Evolutionary conservation across 30 jellyfish, hydroid and myxozoan species (phyloP).

Genomic region (Aurelia sp.): DNA sequence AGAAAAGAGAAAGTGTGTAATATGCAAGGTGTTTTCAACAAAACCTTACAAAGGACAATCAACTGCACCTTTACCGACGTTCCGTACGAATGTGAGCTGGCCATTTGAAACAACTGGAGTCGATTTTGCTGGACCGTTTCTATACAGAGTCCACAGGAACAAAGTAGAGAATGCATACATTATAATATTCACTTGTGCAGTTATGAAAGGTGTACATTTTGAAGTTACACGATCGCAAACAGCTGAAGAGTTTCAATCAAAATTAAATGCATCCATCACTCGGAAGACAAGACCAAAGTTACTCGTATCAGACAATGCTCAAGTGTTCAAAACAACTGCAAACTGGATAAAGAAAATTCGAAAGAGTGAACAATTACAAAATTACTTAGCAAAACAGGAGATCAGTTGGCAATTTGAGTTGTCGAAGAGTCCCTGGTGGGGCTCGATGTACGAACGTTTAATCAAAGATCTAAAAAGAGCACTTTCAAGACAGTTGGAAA

Average conservation of each 20-base stretch:
- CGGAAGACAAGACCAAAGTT: conserved; percentile 22
- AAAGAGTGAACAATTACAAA: not conserved
- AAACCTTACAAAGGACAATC: not conserved
- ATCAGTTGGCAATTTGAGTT: conserved; percentile 5
- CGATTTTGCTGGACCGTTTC: conserved; percentile 51
- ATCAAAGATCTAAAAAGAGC: conserved; percentile 20
- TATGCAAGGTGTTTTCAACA: conserved; percentile 56
- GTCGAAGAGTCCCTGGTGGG: conserved; percentile 42
- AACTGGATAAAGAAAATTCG: conserved; percentile 13
- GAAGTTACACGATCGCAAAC: conserved; percentile 35
- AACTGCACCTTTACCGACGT: conserved; percentile 38
- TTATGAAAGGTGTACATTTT: not conserved
- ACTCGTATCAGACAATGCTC: conserved; percentile 20
- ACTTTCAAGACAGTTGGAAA: conserved; percentile 46
- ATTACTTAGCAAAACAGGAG: not conserved
- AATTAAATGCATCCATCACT: not conserved
- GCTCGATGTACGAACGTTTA: conserved; percentile 19
- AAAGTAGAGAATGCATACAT: conserved; percentile 46
- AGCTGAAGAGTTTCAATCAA: conserved; percentile 11
- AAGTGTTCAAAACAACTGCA: conserved; percentile 15
- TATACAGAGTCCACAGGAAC: conserved; percentile 11
- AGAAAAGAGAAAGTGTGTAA: conserved; percentile 5
- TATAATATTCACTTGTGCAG: conserved; percentile 20
- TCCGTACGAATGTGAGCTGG: conserved; percentile 34
- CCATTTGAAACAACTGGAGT: conserved; percentile 43